Percentiles rank a stretch among this genome's conserved stretches.
These are phyloP conservation scores for Cremastinae sp. DNA, from an alignment of 2,888 invertebrate genomes.

Conservation along the genomic window DNA sequence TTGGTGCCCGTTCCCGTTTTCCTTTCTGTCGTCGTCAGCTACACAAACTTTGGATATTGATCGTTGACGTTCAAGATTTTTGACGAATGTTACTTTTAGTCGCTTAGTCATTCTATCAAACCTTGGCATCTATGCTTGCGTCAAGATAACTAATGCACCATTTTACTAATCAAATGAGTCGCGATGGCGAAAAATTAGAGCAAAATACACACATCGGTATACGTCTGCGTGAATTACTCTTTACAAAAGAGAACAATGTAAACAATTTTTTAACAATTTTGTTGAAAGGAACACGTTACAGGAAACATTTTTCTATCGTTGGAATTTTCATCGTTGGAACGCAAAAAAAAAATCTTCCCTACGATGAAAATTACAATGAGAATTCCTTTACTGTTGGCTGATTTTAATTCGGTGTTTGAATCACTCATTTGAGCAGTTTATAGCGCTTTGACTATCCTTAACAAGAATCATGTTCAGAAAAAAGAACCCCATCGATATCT, in stretches of 20 bases:
- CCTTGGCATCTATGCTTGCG: neutral
- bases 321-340: neutral
- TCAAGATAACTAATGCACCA: conserved; percentile 25
- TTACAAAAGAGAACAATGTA: neutral
- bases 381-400: no score
- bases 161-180: conserved; percentile 2
- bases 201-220: neutral
- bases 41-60: conserved; percentile 43
- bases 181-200: conserved; percentile 37
- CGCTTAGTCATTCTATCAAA: conserved; percentile 27
- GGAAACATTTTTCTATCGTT: conserved; percentile 1
- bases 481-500: conserved; percentile 41
- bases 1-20: conserved; percentile 36
- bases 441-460: conserved; percentile 23
- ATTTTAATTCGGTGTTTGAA: neutral
- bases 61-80: conserved; percentile 44
- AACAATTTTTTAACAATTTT: neutral
- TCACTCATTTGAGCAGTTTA: neutral
- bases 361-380: no score
- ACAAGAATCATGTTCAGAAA: conserved; percentile 38
- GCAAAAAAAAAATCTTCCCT: no score
- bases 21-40: conserved; percentile 32
- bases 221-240: no score
- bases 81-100: conserved; percentile 11
- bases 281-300: no score